Evolutionary conservation across 2,888 invertebrate genomes (phyloP).

Genomic region (Thera obeliscata): DNA sequence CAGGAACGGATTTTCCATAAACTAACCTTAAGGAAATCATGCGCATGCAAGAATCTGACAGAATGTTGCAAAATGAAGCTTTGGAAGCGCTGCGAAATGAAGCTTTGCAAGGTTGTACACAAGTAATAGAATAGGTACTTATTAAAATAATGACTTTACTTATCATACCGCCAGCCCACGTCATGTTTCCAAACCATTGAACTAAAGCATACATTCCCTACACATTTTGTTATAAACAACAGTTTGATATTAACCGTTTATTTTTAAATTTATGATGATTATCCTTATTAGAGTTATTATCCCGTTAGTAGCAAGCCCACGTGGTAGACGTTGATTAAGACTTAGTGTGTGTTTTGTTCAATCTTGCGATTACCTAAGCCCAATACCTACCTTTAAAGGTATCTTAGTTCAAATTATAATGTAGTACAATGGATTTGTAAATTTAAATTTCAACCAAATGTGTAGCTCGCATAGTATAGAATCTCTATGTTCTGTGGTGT

Average conservation of each 20-base stretch:
- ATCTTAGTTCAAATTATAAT: too few relatives aligned
- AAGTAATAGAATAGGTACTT: not conserved
- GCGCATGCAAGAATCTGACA: not conserved
- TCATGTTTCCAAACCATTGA: slow-evolving; percentile 21
- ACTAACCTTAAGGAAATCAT: too few relatives aligned
- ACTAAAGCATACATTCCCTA: slow-evolving; percentile 12
- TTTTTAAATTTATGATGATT: slow-evolving; percentile 3
- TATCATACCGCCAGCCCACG: slow-evolving; percentile 10
- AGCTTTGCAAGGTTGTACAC: not conserved
- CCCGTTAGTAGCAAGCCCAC: not conserved
- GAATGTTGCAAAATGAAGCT: not conserved
- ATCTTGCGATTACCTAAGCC: too few relatives aligned
- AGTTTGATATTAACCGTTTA: not conserved
- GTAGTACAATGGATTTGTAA: too few relatives aligned
- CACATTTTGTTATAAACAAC: slow-evolving; percentile 1
- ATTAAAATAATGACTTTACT: not conserved
- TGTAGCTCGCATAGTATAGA: too few relatives aligned
- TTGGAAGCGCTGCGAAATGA: too few relatives aligned
- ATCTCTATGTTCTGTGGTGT: too few relatives aligned
- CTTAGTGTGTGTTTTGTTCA: too few relatives aligned
- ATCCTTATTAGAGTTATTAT: slow-evolving; percentile 5
- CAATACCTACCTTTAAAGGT: too few relatives aligned
- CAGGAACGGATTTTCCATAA: too few relatives aligned
- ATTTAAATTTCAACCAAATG: too few relatives aligned
- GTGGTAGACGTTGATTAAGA: not conserved